phyloP scores from a whole-genome alignment of 2,888 invertebrate species.

The Bembecia ichneumoniformis region DNA sequence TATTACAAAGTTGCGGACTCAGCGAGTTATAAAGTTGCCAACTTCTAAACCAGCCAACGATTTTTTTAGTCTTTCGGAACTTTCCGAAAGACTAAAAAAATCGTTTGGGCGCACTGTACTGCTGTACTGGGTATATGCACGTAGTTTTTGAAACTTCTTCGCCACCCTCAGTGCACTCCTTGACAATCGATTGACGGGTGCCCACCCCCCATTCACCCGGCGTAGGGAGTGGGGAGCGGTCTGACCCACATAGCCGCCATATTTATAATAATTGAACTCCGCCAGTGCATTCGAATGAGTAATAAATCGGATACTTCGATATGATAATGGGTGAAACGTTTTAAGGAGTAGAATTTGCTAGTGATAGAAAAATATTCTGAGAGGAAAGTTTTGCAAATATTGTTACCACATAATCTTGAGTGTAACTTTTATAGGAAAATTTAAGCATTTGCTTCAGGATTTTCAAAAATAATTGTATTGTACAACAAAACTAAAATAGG shows the following conservation, averaged over 20 bases:
- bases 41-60: no score
- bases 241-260: slow-evolving; percentile 66
- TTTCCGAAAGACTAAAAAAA: no score
- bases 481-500: no score
- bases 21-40: no score
- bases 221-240: slow-evolving; percentile 13
- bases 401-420: no score
- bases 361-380: no score
- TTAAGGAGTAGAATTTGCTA: not conserved
- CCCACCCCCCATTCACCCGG: slow-evolving; percentile 27
- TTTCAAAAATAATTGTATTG: no score
- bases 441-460: no score
- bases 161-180: slow-evolving; percentile 49
- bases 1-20: no score
- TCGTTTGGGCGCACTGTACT: not conserved
- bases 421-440: no score
- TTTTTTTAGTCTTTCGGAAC: no score
- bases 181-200: slow-evolving; percentile 75
- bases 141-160: slow-evolving; percentile 19
- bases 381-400: no score
- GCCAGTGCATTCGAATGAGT: slow-evolving; percentile 20
- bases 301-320: slow-evolving; percentile 1
- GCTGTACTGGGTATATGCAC: slow-evolving; percentile 10
- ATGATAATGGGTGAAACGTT: not conserved
- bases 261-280: slow-evolving; percentile 70